Conservation (phyloP, 1,140 invertebrate species). For the Neodiprion fabricii region DNA sequence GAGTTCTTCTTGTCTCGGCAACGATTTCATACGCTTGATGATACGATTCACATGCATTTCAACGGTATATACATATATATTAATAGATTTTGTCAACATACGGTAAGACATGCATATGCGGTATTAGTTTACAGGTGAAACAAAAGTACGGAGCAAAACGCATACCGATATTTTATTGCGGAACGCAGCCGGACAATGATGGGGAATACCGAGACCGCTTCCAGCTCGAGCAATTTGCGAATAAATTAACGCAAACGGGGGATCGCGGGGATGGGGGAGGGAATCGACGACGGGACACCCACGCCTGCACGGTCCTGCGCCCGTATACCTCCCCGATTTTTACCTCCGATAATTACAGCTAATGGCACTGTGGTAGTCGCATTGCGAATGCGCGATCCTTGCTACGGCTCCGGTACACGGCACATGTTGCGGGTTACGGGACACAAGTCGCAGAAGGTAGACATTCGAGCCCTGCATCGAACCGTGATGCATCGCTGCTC, state of each 20-base stretch:
- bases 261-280: background rate
- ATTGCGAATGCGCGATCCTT: constrained; percentile 38
- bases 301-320: constrained; percentile 38
- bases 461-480: no score
- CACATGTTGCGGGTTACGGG: background rate
- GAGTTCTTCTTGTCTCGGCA: background rate
- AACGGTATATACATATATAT: no score
- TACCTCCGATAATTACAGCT: constrained; percentile 47
- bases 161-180: no score
- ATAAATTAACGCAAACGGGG: background rate
- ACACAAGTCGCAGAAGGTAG: background rate
- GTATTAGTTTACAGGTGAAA: no score
- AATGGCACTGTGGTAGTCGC: constrained; percentile 43
- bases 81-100: no score
- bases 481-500: no score
- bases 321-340: constrained; percentile 28
- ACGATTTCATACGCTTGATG: background rate
- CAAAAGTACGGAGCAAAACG: no score
- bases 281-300: constrained; percentile 41
- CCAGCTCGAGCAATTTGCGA: background rate
- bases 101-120: no score
- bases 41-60: no score
- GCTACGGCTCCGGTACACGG: background rate
- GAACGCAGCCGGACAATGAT: no score
- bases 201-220: background rate